Conservation (phyloP, 2,113 vertebrate genomes). For the Macheiramphus alcinus region DNA sequence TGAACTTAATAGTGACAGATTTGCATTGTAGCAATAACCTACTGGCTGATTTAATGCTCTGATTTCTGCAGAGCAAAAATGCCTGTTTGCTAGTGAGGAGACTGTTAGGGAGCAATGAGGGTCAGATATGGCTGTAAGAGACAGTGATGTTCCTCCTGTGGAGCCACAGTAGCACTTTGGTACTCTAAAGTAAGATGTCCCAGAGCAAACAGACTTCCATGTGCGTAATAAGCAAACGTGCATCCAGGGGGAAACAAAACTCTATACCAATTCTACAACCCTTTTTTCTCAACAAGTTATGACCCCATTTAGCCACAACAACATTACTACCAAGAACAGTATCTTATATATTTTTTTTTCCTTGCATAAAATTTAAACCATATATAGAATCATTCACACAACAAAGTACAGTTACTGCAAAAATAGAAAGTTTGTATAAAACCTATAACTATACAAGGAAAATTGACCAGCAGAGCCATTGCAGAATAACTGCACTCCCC, state of each 20-base stretch:
- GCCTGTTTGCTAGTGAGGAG: not conserved
- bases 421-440: not conserved
- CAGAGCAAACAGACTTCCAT: not conserved
- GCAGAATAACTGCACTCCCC: not conserved
- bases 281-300: not conserved
- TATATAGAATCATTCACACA: not conserved
- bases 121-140: not conserved
- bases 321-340: not conserved
- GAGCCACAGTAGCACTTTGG: not conserved
- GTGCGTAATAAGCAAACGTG: not conserved
- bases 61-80: not conserved
- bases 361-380: not conserved
- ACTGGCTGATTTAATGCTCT: accelerated
- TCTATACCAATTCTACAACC: not conserved
- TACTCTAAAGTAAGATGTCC: not conserved
- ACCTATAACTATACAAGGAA: not conserved
- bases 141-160: not conserved
- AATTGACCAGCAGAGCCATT: not conserved
- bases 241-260: not conserved
- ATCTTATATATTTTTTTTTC: not conserved
- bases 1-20: not conserved
- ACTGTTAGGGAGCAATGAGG: not conserved
- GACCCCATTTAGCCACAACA: not conserved
- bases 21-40: not conserved
- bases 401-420: not conserved